phyloP scores from a whole-genome alignment of 2,113 vertebrate species.

The Cyanistes caeruleus region DNA sequence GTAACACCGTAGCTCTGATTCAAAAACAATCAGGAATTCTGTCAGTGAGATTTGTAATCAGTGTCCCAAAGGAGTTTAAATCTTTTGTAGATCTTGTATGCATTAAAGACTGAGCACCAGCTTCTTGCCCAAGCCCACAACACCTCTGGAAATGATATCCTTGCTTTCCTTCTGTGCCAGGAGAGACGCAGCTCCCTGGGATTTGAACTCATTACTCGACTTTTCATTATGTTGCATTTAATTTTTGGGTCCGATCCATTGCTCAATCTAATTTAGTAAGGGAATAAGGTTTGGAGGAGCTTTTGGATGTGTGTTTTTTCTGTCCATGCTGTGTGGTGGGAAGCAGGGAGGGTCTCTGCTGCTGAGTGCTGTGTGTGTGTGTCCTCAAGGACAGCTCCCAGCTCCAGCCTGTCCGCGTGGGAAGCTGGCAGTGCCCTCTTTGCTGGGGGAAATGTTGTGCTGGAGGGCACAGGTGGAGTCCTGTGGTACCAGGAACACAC shows the following conservation, averaged over 20 bases:
- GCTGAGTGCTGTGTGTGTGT: accelerated
- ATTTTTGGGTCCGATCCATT: not conserved
- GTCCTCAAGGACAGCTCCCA: not conserved
- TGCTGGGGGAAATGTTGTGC: not conserved
- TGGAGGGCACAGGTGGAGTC: not conserved
- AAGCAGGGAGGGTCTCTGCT: not conserved
- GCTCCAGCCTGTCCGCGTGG: not conserved
- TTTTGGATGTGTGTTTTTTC: not conserved
- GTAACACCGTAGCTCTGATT: not conserved
- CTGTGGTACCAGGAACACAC: accelerated
- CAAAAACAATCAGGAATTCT: not conserved
- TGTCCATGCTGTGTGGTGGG: accelerated
- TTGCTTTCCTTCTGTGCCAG: not conserved
- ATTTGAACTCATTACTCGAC: not conserved
- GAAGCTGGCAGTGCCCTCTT: not conserved
- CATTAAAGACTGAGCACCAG: not conserved
- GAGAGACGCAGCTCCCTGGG: not conserved
- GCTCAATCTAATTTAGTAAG: not conserved
- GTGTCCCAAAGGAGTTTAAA: not conserved
- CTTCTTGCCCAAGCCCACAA: not conserved
- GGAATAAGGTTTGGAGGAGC: not conserved
- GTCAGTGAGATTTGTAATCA: not conserved
- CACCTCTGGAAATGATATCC: accelerated
- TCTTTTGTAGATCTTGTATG: accelerated
- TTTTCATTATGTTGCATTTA: not conserved